These are phyloP conservation scores for Dryadula phaetusa DNA, from an alignment of 2,888 invertebrate species.

Conservation along the genomic window DNA sequence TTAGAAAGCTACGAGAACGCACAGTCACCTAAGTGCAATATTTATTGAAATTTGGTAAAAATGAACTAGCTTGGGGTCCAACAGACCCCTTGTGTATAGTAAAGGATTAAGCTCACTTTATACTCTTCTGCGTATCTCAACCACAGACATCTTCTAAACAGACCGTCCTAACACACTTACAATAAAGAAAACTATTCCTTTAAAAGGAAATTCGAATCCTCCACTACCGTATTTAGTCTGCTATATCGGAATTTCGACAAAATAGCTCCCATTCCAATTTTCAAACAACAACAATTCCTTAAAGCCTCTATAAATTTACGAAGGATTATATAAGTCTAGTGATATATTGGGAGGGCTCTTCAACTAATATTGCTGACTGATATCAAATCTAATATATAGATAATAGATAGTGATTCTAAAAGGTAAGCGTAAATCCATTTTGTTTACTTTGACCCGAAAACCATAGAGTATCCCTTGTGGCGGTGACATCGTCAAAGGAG, in stretches of 20 bases:
- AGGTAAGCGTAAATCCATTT: slow-evolving; percentile 53
- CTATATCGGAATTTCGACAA: not conserved
- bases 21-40: too few species aligned
- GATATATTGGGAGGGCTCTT: slow-evolving; percentile 4
- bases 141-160: too few species aligned
- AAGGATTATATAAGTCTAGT: slow-evolving; percentile 27
- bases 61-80: too few species aligned
- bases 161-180: too few species aligned
- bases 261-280: not conserved
- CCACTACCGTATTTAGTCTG: not conserved
- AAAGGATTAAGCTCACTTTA: too few species aligned
- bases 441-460: slow-evolving; percentile 57
- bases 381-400: slow-evolving; percentile 37
- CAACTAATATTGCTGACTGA: slow-evolving; percentile 17
- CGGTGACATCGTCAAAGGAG: slow-evolving; percentile 60
- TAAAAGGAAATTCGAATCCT: not conserved
- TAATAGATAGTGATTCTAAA: slow-evolving; percentile 33
- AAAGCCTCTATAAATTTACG: slow-evolving; percentile 27
- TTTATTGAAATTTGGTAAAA: too few species aligned
- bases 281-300: not conserved
- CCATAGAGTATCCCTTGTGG: slow-evolving; percentile 55
- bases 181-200: too few species aligned
- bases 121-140: too few species aligned
- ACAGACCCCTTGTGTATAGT: too few species aligned
- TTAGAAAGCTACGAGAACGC: too few species aligned